Base-by-base conservation (phyloP, 2,888 invertebrate species). In the Acleris emargana region DNA sequence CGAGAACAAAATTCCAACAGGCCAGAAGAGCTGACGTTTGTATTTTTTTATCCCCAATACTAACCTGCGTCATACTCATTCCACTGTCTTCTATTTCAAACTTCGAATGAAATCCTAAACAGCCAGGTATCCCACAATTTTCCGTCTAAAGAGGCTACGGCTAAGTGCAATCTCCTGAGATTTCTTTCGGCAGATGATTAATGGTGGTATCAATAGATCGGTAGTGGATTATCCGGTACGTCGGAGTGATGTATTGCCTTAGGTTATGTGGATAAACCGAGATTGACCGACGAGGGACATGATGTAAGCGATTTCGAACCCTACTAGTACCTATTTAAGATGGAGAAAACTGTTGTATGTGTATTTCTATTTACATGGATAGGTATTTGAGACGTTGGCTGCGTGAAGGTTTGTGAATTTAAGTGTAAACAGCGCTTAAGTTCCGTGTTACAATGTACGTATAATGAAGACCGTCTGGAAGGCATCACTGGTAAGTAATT, bases 141-240 rank as follows among this genome's bases (percentile, higher is more conserved):
- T 17, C 11, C 25, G 47, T 5, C 2, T 5, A 49, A 45, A 58
- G 20, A 6, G 58, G 28, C 32, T 32, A 64, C 2, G 58, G 28
- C 32, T 32, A 64, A 60, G 63, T 58, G 71, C 71, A 69, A 64
- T 71, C 59, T 67, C 38, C 62, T 28, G 66, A 72, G 71, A 76
- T 73, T 58, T 58, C 58, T 58, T 58, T 72, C 64, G 22, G 62
- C 77, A 79, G 80, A 79, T 85, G 87, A 86, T 87, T 82, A 84
- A 87, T 85, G 82, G 68, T 69, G 70, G 72, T 76, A 77, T 81
- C 83, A 79, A 81, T 81, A 77, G 76, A 79, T 79, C 76, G 78
- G 76, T 76, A 76, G 75, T 76, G 76, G 75, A 75, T 74, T 69
- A 66, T 58, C 71, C 71, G 66, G 67, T 73, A 69, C 62, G 73